Evolutionary conservation across 2,113 vertebrate genomes (phyloP), one percentile per base, ranked within the genome.

Genomic region (Entomyzon cyanotis): DNA sequence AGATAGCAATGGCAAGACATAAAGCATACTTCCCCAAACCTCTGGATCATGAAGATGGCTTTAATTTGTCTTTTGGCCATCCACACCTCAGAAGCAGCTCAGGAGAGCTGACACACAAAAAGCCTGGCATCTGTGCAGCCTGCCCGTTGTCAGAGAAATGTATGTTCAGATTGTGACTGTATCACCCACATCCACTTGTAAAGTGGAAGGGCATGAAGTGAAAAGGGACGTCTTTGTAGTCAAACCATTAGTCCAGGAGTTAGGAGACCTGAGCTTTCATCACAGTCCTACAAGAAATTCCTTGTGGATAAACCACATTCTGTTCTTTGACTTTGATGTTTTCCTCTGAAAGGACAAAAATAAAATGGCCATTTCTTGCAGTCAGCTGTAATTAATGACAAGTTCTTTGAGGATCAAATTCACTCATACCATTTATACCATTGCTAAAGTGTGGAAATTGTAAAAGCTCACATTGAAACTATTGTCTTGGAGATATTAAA

Each of bases 261-360:
- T 83, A 88, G 62, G 49, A 87, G 83, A 87, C 90, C 67, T 35
- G 28, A 94, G 73, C 59, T 91, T 96, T 80, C 76, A 95, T 67
- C 69, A 47, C 47, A 55, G 39, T 42, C 79, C 94, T 89, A 62
- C 47, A 69, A 77, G 44, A 84, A 90, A 92, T 59, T 94, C 44
- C n/a, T 62, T 94, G 87, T 69, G 85, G 44, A 89, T 50, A 91
- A 96, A 87, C 37, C 60, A 81, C 71, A 79, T 10, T 63, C 37
- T 73, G n/a, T 73, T 79, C 56, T 87, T 68, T 63, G 22, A 58
- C 58, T 93, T 94, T 79, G 67, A 84, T 56, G 53, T 82, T 91
- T 90, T 84, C 20, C 74, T 64, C 71, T 64, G 9, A 42, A 87
- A 78, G 11, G 27, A 84, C 68, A 60, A 76, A 69, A 49, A 13